Conservation (phyloP, 1,140 invertebrate genomes). For the Ditylenchus dipsaci region DNA sequence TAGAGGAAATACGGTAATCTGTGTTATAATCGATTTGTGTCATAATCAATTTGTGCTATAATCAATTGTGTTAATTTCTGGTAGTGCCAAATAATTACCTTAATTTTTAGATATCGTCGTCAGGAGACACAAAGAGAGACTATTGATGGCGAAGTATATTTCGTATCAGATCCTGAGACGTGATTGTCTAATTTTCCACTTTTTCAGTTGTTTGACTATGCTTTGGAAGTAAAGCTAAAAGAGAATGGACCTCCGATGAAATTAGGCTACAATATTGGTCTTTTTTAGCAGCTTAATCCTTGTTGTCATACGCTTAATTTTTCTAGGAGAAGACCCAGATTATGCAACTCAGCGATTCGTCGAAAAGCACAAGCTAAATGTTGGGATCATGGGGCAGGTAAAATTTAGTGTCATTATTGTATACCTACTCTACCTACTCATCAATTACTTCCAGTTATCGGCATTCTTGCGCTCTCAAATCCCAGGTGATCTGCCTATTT, state of each 20-base stretch:
- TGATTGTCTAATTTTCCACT: no score
- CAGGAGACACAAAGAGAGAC: conserved; percentile 10
- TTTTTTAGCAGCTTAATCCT: no score
- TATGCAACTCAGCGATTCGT: conserved; percentile 68
- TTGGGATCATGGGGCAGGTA: conserved; percentile 33
- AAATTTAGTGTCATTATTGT: conserved; percentile 60
- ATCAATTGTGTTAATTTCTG: no score
- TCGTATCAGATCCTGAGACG: conserved; percentile 10
- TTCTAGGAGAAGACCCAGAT: conserved; percentile 67
- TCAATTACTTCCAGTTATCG: conserved; percentile 1
- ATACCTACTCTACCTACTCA: conserved; percentile 20
- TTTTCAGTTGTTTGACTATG: conserved; percentile 81
- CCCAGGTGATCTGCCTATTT: conserved; percentile 61
- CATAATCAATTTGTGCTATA: no score
- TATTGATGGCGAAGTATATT: conserved; percentile 13
- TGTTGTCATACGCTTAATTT: no score
- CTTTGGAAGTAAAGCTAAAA: conserved; percentile 81
- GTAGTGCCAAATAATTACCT: no score
- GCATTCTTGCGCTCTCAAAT: conserved; percentile 50
- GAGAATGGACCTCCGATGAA: conserved; percentile 82
- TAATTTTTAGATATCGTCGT: neutral
- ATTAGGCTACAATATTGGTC: conserved; percentile 76
- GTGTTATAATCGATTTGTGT: no score
- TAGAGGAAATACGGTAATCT: no score
- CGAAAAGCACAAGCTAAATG: conserved; percentile 68